Conservation (phyloP, 2,888 invertebrate genomes). For the Augochlorella aurata region DNA sequence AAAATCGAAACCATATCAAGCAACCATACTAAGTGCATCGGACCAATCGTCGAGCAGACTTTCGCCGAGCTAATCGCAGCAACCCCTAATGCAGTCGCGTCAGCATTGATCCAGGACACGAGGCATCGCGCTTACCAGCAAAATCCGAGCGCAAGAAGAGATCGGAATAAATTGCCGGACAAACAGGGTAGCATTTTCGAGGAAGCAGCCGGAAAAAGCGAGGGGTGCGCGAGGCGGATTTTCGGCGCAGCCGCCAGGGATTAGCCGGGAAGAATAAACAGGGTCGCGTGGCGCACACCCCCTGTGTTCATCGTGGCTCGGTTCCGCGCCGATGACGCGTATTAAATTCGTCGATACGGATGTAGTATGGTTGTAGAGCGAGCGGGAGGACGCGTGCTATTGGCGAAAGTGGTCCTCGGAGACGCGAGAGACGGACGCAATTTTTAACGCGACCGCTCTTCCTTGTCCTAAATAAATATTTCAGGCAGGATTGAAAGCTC, state of each 20-base stretch:
- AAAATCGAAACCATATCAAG: too few species aligned
- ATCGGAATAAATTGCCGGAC: slow-evolving; percentile 54
- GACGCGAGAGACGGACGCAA: neutral
- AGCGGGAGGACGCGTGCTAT: neutral
- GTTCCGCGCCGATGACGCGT: slow-evolving; percentile 49
- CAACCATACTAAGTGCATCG: too few species aligned
- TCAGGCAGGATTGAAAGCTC: slow-evolving; percentile 41
- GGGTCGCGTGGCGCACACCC: slow-evolving; percentile 67
- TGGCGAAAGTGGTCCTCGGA: neutral
- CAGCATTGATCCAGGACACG: neutral
- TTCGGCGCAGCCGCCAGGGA: slow-evolving; percentile 46
- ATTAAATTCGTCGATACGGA: slow-evolving; percentile 41
- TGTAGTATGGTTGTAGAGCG: neutral
- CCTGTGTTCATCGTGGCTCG: slow-evolving; percentile 47
- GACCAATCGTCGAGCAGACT: too few species aligned
- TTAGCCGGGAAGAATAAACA: slow-evolving; percentile 73
- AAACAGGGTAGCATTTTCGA: slow-evolving; percentile 51
- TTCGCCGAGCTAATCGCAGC: neutral
- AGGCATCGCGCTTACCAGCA: slow-evolving; percentile 13
- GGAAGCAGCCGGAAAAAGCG: slow-evolving; percentile 19
- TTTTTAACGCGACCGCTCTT: slow-evolving; percentile 29
- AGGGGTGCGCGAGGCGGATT: slow-evolving; percentile 14
- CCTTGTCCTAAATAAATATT: slow-evolving; percentile 54
- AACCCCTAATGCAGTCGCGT: neutral
- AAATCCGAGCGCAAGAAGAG: slow-evolving; percentile 36